phyloP scores from a whole-genome alignment of 2,113 vertebrate species.

The Eolophus roseicapilla region DNA sequence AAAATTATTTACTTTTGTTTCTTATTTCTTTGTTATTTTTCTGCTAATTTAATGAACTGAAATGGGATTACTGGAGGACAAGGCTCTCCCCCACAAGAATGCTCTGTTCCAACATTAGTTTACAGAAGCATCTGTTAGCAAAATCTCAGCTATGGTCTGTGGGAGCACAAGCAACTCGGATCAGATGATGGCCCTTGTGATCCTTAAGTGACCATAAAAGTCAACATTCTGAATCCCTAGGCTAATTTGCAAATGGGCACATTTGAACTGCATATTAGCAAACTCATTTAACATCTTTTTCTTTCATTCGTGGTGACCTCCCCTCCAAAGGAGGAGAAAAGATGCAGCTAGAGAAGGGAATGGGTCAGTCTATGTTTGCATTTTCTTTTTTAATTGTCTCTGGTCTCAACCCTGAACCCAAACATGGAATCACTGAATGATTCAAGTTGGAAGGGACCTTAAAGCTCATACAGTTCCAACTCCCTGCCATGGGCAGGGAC shows the following conservation, averaged over 20 bases:
- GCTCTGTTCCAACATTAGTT: not conserved
- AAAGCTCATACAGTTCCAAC: not conserved
- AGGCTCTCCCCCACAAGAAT: not conserved
- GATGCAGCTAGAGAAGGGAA: not conserved
- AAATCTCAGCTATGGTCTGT: not conserved
- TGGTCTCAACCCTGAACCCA: not conserved
- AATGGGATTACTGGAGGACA: not conserved
- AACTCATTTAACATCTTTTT: constrained; percentile 8
- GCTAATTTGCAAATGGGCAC: not conserved
- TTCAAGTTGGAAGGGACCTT: not conserved
- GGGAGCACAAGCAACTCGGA: not conserved
- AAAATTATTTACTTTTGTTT: not conserved
- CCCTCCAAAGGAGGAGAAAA: not conserved
- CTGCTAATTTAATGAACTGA: not conserved
- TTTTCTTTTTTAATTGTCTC: not conserved
- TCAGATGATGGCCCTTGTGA: not conserved
- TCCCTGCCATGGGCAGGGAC: not conserved
- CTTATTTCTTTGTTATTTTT: not conserved
- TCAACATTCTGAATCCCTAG: not conserved
- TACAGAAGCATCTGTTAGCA: not conserved
- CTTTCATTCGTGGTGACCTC: not conserved
- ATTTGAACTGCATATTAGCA: constrained; percentile 7
- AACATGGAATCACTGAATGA: not conserved
- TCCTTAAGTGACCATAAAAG: not conserved
- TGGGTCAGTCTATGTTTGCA: not conserved